Base-by-base conservation (phyloP, 2,888 invertebrate species). In the Eilema griseolum region DNA sequence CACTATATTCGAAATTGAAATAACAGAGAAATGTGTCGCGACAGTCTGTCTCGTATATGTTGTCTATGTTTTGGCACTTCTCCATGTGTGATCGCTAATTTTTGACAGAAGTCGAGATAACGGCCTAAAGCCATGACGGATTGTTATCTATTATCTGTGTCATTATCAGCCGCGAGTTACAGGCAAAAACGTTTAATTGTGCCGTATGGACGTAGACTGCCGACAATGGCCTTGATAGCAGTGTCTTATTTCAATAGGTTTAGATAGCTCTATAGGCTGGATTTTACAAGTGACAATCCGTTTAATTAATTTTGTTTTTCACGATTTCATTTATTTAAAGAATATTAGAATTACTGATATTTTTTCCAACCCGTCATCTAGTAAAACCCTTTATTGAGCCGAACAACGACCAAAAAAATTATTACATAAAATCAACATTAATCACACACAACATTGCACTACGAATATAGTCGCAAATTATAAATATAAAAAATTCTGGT, bases 21-120 rank as follows among this genome's bases (percentile, higher is more conserved):
- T 79, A 78, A 80, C 70, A 71, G 71, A 69, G 69, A 73, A 74
- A 74, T 74, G 70, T 70, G 69, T 71, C 78, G 83, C 90, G 90
- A 91, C 90, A 81, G 85, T 83, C 73, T 87, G 90, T 88, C 90
- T 87, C 83, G 82, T 81, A 79, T 84, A 81, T 83, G 79, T 80
- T 46, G 20, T 83, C 82, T 80, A 73, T 69, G 72, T 80, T 81
- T 90, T 90, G 91, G 89, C 89, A 88, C 86, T 72, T 78, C 72
- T 86, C 89, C 90, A 90, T 82, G 75, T 69, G 69, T 76, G 73
- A 71, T 78, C 64, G 68, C 71, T 74, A 70, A 70, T 72, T 76
- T 82, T 77, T 79, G 79, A 80, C 69, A 72, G 65, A 73, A 70
- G 71, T 61, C 59, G 52, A 70, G 72, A 62, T 69, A 68, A 63